Conservation (phyloP, 2,113 vertebrate genomes). For the Leptosomus discolor region DNA sequence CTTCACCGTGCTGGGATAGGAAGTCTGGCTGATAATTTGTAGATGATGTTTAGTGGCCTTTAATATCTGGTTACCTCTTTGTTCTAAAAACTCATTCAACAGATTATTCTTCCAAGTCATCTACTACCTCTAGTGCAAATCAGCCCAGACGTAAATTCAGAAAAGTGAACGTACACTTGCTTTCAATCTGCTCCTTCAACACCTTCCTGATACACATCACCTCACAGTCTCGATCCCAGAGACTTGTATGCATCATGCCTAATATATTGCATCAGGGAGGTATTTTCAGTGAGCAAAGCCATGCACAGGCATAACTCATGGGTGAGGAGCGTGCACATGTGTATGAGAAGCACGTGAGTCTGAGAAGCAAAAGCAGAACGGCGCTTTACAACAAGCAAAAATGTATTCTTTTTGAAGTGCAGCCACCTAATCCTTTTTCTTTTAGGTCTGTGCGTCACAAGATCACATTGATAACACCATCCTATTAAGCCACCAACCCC, state of each 20-base stretch:
- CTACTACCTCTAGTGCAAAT: neutral
- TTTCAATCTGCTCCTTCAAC: neutral
- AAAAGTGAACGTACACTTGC: fast-evolving
- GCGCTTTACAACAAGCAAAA: neutral
- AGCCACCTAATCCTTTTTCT: neutral
- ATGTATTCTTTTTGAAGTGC: neutral
- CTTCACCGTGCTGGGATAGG: neutral
- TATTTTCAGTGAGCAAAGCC: neutral
- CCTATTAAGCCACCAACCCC: neutral
- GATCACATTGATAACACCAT: neutral
- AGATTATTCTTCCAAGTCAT: neutral
- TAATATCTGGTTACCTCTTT: neutral
- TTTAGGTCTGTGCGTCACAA: neutral
- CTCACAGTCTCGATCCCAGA: neutral
- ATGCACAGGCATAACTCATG: neutral
- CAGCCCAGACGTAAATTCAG: neutral
- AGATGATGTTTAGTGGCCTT: neutral
- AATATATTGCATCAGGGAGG: neutral
- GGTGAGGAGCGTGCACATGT: fast-evolving
- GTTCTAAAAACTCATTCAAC: neutral
- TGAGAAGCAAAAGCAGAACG: neutral
- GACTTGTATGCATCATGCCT: fast-evolving
- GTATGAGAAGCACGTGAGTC: neutral
- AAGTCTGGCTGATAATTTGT: neutral
- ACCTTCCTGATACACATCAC: neutral